These are phyloP conservation scores for honey bee (Apis mellifera) DNA, from an alignment of 1,140 invertebrate species.

Conservation along the genomic window DNA sequence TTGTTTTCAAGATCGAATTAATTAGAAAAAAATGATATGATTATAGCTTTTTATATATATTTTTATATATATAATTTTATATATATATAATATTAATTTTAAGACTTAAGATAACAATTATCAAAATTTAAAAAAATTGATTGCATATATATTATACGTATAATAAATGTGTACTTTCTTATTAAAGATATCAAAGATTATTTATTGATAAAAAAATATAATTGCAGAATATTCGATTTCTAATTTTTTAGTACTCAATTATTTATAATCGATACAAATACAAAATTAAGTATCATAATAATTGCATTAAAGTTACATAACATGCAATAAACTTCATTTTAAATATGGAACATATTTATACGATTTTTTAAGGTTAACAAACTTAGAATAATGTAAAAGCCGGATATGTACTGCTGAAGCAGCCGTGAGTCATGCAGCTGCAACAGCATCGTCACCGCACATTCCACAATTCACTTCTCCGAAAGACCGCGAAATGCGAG, in stretches of 20 bases:
- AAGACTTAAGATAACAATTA: too few relatives aligned
- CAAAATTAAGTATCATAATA: neutral
- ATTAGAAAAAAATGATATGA: conserved; percentile 6
- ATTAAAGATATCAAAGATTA: too few relatives aligned
- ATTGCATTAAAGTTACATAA: neutral
- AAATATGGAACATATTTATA: neutral
- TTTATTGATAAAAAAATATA: too few relatives aligned
- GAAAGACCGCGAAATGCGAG: conserved; percentile 49
- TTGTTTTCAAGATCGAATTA: conserved; percentile 10
- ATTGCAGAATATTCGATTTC: too few relatives aligned
- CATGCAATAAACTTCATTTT: neutral
- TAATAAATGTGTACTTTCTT: too few relatives aligned
- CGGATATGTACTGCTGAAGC: conserved; percentile 29
- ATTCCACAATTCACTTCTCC: conserved; percentile 51
- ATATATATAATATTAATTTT: too few relatives aligned
- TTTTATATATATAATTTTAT: too few relatives aligned
- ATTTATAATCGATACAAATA: neutral
- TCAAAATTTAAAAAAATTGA: neutral
- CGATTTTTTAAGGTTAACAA: conserved; percentile 46
- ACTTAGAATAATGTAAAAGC: conserved; percentile 50
- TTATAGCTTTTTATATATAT: neutral
- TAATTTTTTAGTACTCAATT: neutral
- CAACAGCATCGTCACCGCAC: conserved; percentile 16
- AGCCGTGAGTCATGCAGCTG: conserved; percentile 38
- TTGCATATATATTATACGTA: too few relatives aligned